Percentiles rank a stretch among this genome's conserved stretches.
phyloP scores from a whole-genome alignment of 2,113 vertebrate genomes.

The Sciurus niger region DNA sequence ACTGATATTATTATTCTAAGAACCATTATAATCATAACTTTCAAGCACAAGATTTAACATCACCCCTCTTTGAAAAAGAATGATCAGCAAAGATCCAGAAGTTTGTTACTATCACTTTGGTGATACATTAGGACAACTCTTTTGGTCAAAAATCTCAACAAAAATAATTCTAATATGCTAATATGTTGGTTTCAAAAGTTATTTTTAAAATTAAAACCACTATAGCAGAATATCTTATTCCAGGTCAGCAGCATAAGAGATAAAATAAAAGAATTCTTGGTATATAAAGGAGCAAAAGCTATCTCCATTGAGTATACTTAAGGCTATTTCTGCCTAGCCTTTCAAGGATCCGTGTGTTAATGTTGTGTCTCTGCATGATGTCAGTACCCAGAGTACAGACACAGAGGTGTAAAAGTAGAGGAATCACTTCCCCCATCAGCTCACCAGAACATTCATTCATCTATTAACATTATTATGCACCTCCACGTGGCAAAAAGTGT shows the following conservation, averaged over 20 bases:
- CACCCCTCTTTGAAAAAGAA: neutral
- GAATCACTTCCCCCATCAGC: too few relatives aligned
- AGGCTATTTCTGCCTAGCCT: neutral
- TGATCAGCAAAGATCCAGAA: neutral
- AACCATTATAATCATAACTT: neutral
- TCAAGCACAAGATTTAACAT: neutral
- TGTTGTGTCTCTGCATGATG: neutral
- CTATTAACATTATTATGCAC: neutral
- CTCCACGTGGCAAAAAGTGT: neutral
- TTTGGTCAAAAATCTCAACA: neutral
- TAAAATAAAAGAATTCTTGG: neutral
- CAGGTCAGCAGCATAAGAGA: neutral
- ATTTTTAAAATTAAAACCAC: conserved; percentile 26
- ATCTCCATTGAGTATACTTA: neutral
- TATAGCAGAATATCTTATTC: neutral
- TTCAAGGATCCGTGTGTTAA: neutral
- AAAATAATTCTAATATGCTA: neutral
- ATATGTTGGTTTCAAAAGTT: neutral
- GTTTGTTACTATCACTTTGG: neutral
- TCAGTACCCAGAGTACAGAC: neutral
- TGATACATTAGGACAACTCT: neutral
- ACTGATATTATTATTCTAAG: neutral
- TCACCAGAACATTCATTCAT: neutral
- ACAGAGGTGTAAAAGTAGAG: neutral
- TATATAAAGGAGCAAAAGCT: neutral